Evolutionary conservation across 2,113 vertebrate species (phyloP).

Genomic region (Physeter macrocephalus): DNA sequence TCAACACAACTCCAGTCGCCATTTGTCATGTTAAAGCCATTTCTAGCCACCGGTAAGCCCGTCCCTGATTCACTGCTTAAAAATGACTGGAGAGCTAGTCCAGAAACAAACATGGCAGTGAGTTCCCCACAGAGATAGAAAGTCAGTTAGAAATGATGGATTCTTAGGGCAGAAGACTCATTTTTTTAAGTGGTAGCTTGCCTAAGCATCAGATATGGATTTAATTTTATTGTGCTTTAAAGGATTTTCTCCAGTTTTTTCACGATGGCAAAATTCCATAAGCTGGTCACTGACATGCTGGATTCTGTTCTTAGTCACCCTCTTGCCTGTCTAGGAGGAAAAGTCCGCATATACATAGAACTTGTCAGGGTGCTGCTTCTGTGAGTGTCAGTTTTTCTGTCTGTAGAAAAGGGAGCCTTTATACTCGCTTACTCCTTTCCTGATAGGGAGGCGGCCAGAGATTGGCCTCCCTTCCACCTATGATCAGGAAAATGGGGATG

Average conservation of each 20-base stretch:
- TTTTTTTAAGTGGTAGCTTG: background rate
- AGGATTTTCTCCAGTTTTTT: slow-evolving; percentile 6
- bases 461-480: background rate
- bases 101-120: background rate
- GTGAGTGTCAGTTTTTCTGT: background rate
- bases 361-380: background rate
- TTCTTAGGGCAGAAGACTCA: background rate
- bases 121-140: background rate
- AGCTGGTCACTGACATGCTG: background rate
- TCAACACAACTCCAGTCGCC: background rate
- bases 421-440: background rate
- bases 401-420: background rate
- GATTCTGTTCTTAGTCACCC: background rate
- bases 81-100: background rate
- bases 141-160: background rate
- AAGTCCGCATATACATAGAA: background rate
- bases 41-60: background rate
- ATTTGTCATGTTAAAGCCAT: background rate
- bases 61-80: background rate
- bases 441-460: background rate
- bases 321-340: background rate
- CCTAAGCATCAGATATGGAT: background rate
- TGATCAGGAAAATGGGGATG: background rate
- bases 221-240: slow-evolving; percentile 3
- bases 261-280: background rate